Evolutionary conservation across 2,113 vertebrate species (phyloP).

Genomic region (Capreolus pygargus): DNA sequence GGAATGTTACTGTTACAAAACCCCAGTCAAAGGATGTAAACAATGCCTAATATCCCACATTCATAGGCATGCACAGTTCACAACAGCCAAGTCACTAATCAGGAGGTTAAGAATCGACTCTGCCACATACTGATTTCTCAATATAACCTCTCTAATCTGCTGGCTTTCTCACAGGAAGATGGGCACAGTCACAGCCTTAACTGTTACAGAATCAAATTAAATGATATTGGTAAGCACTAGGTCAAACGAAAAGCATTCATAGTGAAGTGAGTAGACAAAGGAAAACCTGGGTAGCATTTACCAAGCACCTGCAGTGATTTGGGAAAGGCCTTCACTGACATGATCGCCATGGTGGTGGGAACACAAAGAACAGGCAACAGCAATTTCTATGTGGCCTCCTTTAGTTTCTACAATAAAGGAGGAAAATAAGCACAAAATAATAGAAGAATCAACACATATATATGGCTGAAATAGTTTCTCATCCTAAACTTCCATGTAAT

Average conservation of each 20-base stretch:
- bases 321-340: background rate
- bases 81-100: background rate
- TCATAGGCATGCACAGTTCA: background rate
- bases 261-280: background rate
- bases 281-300: background rate
- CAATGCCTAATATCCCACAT: background rate
- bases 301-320: background rate
- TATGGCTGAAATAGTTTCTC: background rate
- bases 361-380: background rate
- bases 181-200: background rate
- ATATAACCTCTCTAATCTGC: background rate
- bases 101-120: background rate
- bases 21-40: background rate
- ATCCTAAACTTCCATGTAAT: background rate
- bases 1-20: background rate
- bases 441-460: background rate
- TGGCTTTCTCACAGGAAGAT: background rate
- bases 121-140: background rate
- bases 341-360: background rate
- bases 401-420: background rate
- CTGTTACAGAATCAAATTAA: background rate
- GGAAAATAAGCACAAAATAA: background rate
- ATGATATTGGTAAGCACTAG: background rate
- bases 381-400: background rate
- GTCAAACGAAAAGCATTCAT: background rate